These are phyloP conservation scores for Burhinus oedicnemus DNA, from an alignment of 2,113 vertebrate genomes.

Conservation along the genomic window DNA sequence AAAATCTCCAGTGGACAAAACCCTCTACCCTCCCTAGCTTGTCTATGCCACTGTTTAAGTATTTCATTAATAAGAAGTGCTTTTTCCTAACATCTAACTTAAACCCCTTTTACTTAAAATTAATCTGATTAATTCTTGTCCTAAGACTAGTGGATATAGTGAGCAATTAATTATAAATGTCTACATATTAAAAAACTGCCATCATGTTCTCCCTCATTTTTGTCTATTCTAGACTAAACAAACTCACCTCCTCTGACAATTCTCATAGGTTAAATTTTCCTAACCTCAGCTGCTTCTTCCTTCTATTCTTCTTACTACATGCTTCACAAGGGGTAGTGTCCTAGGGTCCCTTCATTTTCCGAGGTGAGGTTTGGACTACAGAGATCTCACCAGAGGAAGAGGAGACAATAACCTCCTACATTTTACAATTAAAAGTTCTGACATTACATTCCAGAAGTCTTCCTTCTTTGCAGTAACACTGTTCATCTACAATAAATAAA, in stretches of 20 bases:
- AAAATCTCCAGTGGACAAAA: background rate
- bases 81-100: background rate
- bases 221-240: background rate
- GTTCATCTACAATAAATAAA: background rate
- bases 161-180: background rate
- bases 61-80: background rate
- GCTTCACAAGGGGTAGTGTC: background rate
- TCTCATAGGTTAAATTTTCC: background rate
- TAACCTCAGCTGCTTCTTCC: background rate
- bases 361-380: background rate
- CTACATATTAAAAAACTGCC: background rate
- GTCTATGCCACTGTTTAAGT: background rate
- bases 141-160: background rate
- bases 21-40: background rate
- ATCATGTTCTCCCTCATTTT: background rate
- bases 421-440: background rate
- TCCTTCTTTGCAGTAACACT: background rate
- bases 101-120: background rate
- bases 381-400: background rate
- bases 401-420: background rate
- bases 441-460: background rate
- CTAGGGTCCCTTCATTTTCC: background rate
- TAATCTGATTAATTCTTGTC: background rate
- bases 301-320: constrained; percentile 2
- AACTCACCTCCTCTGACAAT: background rate